A percentile compares a stretch with the other conserved stretches of the same genome.
Evolutionary conservation across 53 echinoderm and acorn worm species (phyloP).

Genomic region (Actinopyga echinites): DNA sequence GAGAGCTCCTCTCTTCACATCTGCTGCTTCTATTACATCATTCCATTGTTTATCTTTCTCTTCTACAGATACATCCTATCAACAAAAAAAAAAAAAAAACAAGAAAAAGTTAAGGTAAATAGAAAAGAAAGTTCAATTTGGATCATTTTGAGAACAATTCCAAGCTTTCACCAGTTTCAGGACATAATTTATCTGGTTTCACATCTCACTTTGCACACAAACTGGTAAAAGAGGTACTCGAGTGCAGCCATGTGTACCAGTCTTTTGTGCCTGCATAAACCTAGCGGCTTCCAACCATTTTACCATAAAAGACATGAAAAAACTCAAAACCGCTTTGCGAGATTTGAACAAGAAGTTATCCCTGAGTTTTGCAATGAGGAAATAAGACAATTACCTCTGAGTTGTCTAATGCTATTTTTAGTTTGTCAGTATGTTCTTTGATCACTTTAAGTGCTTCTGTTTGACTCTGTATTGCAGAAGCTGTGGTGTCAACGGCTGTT

Average conservation of each 20-base stretch:
- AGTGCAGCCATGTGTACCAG: too few species aligned
- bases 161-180: too few species aligned
- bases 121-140: background rate
- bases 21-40: slow-evolving; percentile 75
- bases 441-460: slow-evolving; percentile 66
- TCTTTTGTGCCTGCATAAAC: too few species aligned
- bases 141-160: too few species aligned
- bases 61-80: slow-evolving; percentile 54
- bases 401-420: slow-evolving; percentile 81
- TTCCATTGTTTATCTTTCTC: slow-evolving; percentile 78
- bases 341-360: too few species aligned
- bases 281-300: too few species aligned
- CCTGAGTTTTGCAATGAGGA: too few species aligned
- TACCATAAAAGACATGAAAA: too few species aligned
- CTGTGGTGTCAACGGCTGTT: slow-evolving; percentile 50
- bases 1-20: slow-evolving; percentile 66
- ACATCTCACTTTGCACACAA: too few species aligned
- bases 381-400: slow-evolving; percentile 57
- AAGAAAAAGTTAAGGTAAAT: background rate
- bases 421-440: slow-evolving; percentile 74
- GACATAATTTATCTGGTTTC: too few species aligned
- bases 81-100: background rate
- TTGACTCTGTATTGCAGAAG: slow-evolving; percentile 70
- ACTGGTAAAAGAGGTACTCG: too few species aligned
- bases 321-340: too few species aligned